Conservation (phyloP, 2,888 invertebrate genomes). For the Vannuccia rotundouncinata region DNA sequence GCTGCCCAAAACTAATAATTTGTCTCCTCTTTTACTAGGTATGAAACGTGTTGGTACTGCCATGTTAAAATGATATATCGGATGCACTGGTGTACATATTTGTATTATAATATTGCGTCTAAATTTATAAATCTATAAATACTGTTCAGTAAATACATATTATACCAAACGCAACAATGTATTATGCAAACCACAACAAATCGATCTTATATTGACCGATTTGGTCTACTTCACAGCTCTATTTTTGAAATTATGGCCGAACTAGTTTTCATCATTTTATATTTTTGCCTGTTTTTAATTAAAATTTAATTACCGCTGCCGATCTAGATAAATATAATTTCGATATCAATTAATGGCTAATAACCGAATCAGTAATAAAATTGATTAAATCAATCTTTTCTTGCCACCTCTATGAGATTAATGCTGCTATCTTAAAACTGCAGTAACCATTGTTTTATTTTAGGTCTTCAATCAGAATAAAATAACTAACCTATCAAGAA, state of each 20-base stretch:
- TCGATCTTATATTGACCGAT: slow-evolving; percentile 21
- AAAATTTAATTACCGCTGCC: not conserved
- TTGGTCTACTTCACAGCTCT: too few species aligned
- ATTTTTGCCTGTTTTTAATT: not conserved
- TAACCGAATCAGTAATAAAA: too few species aligned
- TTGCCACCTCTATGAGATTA: too few species aligned
- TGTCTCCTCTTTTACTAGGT: slow-evolving; percentile 3
- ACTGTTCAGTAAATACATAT: slow-evolving; percentile 19
- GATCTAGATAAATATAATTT: slow-evolving; percentile 2
- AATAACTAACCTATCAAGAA: too few species aligned
- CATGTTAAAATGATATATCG: slow-evolving; percentile 13
- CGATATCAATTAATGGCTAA: too few species aligned
- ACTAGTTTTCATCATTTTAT: not conserved
- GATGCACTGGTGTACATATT: slow-evolving; percentile 26
- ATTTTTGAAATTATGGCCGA: too few species aligned
- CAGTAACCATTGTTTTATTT: too few species aligned
- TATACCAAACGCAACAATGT: slow-evolving; percentile 10
- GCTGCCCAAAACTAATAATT: slow-evolving; percentile 17
- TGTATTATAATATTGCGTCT: not conserved
- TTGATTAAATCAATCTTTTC: too few species aligned
- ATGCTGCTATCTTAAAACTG: too few species aligned
- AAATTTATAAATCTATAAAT: slow-evolving; percentile 9
- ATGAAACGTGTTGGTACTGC: slow-evolving; percentile 17
- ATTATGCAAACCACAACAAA: slow-evolving; percentile 8
- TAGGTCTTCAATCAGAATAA: too few species aligned